Base-by-base conservation (phyloP, 2,797 vertebrate genomes). In the Aulostomus chinensis region DNA sequence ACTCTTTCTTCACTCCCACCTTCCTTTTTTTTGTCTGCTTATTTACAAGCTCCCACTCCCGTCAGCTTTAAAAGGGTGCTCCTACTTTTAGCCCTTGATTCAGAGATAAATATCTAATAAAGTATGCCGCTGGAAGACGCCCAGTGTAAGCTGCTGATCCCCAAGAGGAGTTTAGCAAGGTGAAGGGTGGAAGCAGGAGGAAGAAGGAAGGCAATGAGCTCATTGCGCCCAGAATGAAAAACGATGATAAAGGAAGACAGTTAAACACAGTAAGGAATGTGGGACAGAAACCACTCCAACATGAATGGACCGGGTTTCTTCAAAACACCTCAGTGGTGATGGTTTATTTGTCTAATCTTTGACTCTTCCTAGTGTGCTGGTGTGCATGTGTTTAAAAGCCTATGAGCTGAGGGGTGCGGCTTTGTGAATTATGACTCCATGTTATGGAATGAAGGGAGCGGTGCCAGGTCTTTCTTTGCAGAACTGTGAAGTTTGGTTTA, bases 391-490 rank as follows among this genome's bases (percentile, higher is more conserved):
- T 74, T 63, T 54, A 37, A 35, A 31, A 58, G 68, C 70, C 52
- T 56, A 41, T 42, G 60, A 61, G 71, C 33, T 40, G 33, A 53
- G 52, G 75, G 70, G 77, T 68, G 82, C 10, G 55, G 86, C 78
- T 80, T 84, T 72, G 80, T 86, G 81, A 85, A 67, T 77, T 80
- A 89, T 91, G 90, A 91, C 87, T 91, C 73, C 58, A 41, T 78
- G 76, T 79, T 89, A 51, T 85, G 88, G 90, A 92, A 91, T 91
- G 90, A 91, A 86, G 84, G 88, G 88, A 88, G 86, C 76, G 60
- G 75, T 86, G 87, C 80, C 80, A 89, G 81, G 59, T 85, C 73
- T 83, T 76, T 86, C 76, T 85, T 81, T 78, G 73, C 66, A 82
- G 73, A 74, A 57, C 76, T 67, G 64, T 64, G 72, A 68, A 80